These are phyloP conservation scores for Silurus glanis DNA, from an alignment of 2,113 vertebrate genomes.

Conservation along the genomic window DNA sequence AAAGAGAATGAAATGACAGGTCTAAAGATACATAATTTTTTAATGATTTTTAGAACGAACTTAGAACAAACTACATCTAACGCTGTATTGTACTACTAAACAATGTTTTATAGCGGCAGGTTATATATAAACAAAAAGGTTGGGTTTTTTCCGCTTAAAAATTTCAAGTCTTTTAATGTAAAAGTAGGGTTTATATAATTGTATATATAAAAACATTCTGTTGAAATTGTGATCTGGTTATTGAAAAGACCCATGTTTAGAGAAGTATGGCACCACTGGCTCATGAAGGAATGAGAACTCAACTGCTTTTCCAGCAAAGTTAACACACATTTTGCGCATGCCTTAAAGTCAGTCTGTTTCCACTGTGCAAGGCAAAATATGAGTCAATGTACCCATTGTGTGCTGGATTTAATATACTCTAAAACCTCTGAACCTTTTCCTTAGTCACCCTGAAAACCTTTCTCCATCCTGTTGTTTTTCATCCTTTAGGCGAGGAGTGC, in stretches of 20 bases:
- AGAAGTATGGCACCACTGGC: background rate
- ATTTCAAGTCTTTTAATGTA: background rate
- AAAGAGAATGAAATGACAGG: slow-evolving; percentile 52
- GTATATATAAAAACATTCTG: background rate
- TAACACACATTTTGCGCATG: slow-evolving; percentile 48
- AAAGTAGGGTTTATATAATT: background rate
- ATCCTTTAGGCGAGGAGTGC: slow-evolving; percentile 58
- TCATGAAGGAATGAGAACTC: slow-evolving; percentile 25
- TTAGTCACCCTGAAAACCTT: slow-evolving; percentile 49
- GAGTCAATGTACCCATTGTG: slow-evolving; percentile 52
- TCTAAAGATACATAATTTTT: slow-evolving; percentile 64
- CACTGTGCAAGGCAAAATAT: slow-evolving; percentile 39
- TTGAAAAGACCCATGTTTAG: slow-evolving; percentile 26
- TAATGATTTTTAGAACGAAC: background rate
- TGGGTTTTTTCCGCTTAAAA: background rate
- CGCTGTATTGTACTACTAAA: background rate
- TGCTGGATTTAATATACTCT: slow-evolving; percentile 44
- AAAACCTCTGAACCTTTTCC: slow-evolving; percentile 46
- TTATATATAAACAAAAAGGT: background rate
- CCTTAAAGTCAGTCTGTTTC: slow-evolving; percentile 41
- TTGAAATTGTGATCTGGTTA: background rate
- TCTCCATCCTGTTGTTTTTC: slow-evolving; percentile 69
- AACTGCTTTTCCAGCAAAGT: slow-evolving; percentile 33
- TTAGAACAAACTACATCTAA: background rate
- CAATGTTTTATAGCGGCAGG: background rate